A percentile compares a stretch with the other conserved stretches of the same genome.
These are phyloP conservation scores for Armadillidium nasatum DNA, from an alignment of 1,140 invertebrate species.

Conservation along the genomic window DNA sequence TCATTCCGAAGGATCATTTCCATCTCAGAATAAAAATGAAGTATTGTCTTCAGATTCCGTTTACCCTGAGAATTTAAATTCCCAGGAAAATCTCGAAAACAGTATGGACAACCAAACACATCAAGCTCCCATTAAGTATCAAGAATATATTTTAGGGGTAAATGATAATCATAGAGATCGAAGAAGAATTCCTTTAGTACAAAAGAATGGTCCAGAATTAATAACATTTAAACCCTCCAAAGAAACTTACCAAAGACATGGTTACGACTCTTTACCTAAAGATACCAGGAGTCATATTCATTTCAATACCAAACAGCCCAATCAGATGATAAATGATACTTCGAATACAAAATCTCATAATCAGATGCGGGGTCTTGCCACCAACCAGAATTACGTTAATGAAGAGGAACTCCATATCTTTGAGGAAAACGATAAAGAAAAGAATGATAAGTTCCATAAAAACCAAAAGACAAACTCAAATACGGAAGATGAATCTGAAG, in stretches of 20 bases:
- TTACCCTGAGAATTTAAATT: not conserved
- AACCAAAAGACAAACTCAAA: not conserved
- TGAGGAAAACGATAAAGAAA: not conserved
- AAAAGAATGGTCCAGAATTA: not conserved
- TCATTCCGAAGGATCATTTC: not conserved
- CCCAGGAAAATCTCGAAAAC: not conserved
- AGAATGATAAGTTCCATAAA: not conserved
- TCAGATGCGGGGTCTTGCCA: not conserved
- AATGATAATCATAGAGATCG: no score
- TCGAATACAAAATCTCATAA: not conserved
- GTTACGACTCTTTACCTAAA: not conserved
- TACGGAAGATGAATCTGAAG: not conserved
- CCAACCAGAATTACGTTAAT: not conserved
- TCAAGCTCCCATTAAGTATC: not conserved
- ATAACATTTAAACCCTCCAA: not conserved
- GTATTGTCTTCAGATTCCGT: not conserved
- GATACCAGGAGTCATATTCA: not conserved
- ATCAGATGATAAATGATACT: not conserved
- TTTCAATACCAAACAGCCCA: not conserved
- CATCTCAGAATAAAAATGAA: not conserved
- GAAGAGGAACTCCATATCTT: not conserved
- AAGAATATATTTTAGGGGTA: no score
- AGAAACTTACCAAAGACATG: not conserved
- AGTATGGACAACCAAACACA: not conserved
- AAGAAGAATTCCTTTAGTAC: not conserved